These are phyloP conservation scores for Falco cherrug DNA, from an alignment of 2,797 vertebrate genomes.

Conservation along the genomic window DNA sequence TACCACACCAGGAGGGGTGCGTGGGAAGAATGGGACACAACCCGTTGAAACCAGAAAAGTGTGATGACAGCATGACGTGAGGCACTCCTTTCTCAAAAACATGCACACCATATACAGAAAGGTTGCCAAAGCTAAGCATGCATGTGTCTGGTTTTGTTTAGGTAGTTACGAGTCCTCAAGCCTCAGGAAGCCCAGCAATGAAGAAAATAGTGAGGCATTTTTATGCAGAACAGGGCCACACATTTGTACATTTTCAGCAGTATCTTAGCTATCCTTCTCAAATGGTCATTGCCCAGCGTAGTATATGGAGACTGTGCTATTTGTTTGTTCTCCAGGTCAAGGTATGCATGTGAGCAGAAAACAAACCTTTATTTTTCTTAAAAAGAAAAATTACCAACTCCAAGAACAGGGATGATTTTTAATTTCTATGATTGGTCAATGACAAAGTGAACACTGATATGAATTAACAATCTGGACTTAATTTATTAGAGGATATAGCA, in stretches of 20 bases:
- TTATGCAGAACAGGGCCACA: neutral
- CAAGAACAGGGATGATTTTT: neutral
- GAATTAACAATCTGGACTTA: neutral
- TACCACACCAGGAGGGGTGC: neutral
- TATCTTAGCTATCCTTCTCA: neutral
- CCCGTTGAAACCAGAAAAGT: neutral
- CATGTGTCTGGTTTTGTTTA: neutral
- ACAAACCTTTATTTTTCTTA: neutral
- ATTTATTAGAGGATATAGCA: conserved; percentile 11
- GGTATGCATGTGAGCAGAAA: neutral
- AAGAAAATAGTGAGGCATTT: neutral
- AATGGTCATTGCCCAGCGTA: neutral
- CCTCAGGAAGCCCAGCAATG: neutral
- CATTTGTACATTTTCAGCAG: neutral
- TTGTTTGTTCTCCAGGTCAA: neutral
- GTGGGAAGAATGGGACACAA: neutral
- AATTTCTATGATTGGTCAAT: neutral
- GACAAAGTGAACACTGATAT: neutral
- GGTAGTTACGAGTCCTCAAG: neutral
- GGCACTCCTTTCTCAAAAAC: neutral
- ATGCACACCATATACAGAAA: neutral
- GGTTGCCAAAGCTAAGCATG: neutral
- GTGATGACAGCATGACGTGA: neutral
- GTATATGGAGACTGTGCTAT: neutral
- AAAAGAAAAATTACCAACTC: neutral